Evolutionary conservation across 2,797 vertebrate species (phyloP).

Genomic region (Tapirus indicus): DNA sequence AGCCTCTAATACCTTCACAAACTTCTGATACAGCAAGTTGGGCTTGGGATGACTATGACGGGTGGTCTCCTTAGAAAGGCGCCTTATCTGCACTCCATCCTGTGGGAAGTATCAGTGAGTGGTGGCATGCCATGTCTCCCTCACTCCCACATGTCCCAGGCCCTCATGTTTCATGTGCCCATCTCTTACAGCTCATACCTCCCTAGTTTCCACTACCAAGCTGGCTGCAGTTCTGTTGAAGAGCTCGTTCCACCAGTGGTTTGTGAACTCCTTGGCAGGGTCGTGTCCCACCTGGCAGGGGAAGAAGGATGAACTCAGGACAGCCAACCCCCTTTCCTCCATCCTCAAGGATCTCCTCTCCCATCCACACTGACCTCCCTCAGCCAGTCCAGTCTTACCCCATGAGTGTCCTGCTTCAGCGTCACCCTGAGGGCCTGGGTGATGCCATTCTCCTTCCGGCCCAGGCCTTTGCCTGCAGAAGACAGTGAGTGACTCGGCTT

Average conservation of each 20-base stretch:
- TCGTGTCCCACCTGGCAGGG: slow-evolving; percentile 92
- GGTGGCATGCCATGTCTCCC: background rate
- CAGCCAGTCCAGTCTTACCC: slow-evolving; percentile 88
- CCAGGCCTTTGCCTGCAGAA: slow-evolving; percentile 94
- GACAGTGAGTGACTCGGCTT: background rate
- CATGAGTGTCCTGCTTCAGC: slow-evolving; percentile 94
- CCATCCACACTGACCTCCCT: background rate
- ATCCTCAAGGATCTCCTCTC: background rate
- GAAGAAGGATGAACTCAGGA: background rate
- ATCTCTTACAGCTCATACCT: slow-evolving; percentile 84
- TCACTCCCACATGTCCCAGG: background rate
- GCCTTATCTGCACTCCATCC: slow-evolving; percentile 91
- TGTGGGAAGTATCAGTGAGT: slow-evolving; percentile 72
- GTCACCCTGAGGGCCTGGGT: slow-evolving; percentile 94
- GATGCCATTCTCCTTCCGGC: slow-evolving; percentile 93
- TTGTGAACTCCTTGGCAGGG: slow-evolving; percentile 94
- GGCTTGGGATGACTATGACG: slow-evolving; percentile 88
- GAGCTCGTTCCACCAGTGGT: slow-evolving; percentile 98
- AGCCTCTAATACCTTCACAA: slow-evolving; percentile 92
- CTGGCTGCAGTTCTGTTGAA: slow-evolving; percentile 95
- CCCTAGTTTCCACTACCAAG: slow-evolving; percentile 90
- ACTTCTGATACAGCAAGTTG: slow-evolving; percentile 92
- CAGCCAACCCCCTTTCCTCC: background rate
- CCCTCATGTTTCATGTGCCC: background rate
- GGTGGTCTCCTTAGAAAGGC: slow-evolving; percentile 85